Conservation (phyloP, 2,113 vertebrate genomes). For the Pandion haliaetus region DNA sequence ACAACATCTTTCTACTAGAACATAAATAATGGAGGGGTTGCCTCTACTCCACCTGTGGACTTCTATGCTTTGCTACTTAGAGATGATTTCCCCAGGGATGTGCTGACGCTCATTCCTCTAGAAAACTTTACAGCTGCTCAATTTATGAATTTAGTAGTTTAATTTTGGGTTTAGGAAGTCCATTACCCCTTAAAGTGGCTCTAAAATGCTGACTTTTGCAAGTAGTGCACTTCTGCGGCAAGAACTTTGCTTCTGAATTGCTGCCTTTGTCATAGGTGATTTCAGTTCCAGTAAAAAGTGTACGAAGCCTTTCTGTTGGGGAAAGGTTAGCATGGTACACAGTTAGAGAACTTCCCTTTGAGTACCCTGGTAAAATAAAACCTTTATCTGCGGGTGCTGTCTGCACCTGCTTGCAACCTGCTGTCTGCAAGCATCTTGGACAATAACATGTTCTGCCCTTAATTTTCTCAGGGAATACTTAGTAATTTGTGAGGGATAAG, state of each 20-base stretch:
- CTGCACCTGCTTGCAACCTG: not conserved
- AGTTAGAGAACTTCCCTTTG: not conserved
- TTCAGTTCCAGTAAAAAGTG: not conserved
- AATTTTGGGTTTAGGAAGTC: not conserved
- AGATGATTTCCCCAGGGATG: not conserved
- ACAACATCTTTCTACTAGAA: not conserved
- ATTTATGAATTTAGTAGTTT: not conserved
- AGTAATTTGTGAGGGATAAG: not conserved
- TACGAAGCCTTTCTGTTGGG: not conserved
- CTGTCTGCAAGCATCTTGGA: not conserved
- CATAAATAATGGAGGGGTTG: not conserved
- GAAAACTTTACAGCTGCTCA: not conserved
- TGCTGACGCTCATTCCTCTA: not conserved
- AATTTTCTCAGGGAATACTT: not conserved
- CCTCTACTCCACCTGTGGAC: not conserved
- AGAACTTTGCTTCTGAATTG: not conserved
- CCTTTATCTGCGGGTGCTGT: not conserved
- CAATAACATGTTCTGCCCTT: not conserved
- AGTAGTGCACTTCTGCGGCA: not conserved
- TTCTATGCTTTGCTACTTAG: not conserved
- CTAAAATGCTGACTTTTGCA: not conserved
- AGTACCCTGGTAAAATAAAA: not conserved
- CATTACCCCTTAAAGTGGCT: not conserved
- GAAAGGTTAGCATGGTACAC: not conserved
- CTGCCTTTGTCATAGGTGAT: not conserved